Base-by-base conservation (phyloP, 2,113 vertebrate genomes). In the Ctenomys sociabilis region DNA sequence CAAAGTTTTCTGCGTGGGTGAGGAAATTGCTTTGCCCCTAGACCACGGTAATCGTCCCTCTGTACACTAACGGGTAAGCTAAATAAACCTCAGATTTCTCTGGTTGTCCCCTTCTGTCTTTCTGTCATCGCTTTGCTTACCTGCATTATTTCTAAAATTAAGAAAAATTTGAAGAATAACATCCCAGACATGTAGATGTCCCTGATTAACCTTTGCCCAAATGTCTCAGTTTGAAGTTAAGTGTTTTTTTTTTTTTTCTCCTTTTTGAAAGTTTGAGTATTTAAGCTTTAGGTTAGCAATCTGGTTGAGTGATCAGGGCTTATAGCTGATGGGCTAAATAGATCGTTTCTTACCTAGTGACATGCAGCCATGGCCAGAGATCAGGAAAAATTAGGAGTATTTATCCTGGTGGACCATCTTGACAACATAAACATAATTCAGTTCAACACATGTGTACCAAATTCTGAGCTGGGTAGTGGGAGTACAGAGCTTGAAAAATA, bases 231-330 rank as follows among this genome's bases (percentile, higher is more conserved):
- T 84, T 93, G 68, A 91, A 84, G 32, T 63, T 61, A 96, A 85
- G 61, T 26, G 84, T 3, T 54, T 72, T 61, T 87, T n/a, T 5
- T 32, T 3, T 54, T 72, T 61, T 87, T n/a, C 7, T 32, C 45
- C 32, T 1, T 26, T 52, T 85, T 89, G 43, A 86, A 87, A 77
- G 83, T 45, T 19, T 88, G 6, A 28, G 16, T 73, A 90, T 37
- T 90, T 90, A 54, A 57, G 12, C 88, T 96, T 90, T 57, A 75
- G 4, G n/a, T 92, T 72, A 94, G 22, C 90, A 88, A 87, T 88
- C 21, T 9, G 81, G 10, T 40, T 22, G 83, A 13, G 7, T 78
- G 52, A 78, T 92, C 54, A 43, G 17, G 7, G n/a, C 91, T 96
- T 75, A 32, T 66, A 26, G 26, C 54, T 93, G 26, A 64, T 22